Conservation (phyloP, 2,888 invertebrate genomes). For the Deilephila elpenor region DNA sequence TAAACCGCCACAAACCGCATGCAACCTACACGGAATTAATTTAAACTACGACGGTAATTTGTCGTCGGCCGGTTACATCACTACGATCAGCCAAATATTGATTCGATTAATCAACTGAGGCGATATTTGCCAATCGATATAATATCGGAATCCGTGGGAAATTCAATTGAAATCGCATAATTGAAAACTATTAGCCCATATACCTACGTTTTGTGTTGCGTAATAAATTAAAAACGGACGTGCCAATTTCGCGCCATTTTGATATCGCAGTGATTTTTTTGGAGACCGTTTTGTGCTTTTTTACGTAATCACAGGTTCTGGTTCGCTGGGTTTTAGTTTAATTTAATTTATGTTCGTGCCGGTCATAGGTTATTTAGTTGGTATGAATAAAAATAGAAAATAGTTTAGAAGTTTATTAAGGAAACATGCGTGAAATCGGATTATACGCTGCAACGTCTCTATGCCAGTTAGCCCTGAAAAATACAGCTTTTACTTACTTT, state of each 20-base stretch:
- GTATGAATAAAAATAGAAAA: too few species aligned
- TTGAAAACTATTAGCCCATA: constrained; percentile 59
- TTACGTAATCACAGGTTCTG: background rate
- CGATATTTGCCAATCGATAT: constrained; percentile 59
- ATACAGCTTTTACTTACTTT: too few species aligned
- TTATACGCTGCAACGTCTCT: too few species aligned
- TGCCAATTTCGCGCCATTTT: constrained; percentile 55
- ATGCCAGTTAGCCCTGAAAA: too few species aligned
- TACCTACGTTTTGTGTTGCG: constrained; percentile 45
- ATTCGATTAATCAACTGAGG: constrained; percentile 61
- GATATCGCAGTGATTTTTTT: constrained; percentile 39
- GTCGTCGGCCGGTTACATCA: constrained; percentile 9
- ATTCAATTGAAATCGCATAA: constrained; percentile 62
- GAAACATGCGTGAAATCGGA: too few species aligned
- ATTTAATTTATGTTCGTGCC: background rate
- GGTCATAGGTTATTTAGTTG: background rate
- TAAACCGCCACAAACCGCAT: background rate
- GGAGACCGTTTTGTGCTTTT: background rate
- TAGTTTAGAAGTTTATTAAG: too few species aligned
- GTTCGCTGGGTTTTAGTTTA: background rate
- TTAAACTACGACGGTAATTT: constrained; percentile 2
- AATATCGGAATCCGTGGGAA: constrained; percentile 54
- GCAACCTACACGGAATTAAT: constrained; percentile 5
- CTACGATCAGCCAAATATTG: constrained; percentile 56
- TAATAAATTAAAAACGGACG: constrained; percentile 58